Base-by-base conservation (phyloP, 2,113 vertebrate species). In the Percina caprodes region DNA sequence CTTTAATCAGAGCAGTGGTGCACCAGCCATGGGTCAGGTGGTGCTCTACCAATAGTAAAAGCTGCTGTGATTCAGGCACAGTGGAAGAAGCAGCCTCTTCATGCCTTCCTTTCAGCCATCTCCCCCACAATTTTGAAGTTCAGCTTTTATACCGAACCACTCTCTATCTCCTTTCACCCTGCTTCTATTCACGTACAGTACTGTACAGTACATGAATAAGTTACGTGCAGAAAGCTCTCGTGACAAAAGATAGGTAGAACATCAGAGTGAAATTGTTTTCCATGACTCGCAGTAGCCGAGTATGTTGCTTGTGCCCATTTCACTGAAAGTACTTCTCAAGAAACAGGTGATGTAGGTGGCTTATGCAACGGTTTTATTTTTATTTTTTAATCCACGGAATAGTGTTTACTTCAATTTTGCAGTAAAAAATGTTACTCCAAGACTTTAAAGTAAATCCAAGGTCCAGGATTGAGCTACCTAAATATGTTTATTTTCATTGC, bases 161-260 rank as follows among this genome's bases (percentile, higher is more conserved):
- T 86, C 74, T 89, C 83, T 83, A 70, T 70, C 85, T 88, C 78
- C 83, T 87, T 93, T 81, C 78, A 83, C 87, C 62, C 80, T 75
- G 60, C 75, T 83, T 91, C 86, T 88, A 79, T 92, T 77, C 86
- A 80, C 13, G 18, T 86, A 88, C 87, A 84, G 80, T 82, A 85
- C 82, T 45, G 60, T 91, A 88, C 84, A 91, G 82, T 92, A 89
- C 92, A 94, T 94, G 84, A 95, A 95, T 92, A 93, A 94, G 89
- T 93, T 79, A 93, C 77, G 91, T 55, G 67, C 82, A 91, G 86
- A 94, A 92, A 91, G 87, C 92, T 87, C 84, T 92, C 83, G 78
- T 86, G 85, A 88, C 89, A 91, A 78, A 81, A 81, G 77, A 54
- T 86, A 82, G 69, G 54, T 26, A 69, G 85, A 79, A 81, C 80